A percentile compares a stretch with the other conserved stretches of the same genome.
These are phyloP conservation scores for Epinephelus cyanopodus DNA, from an alignment of 2,113 vertebrate species.

Conservation along the genomic window DNA sequence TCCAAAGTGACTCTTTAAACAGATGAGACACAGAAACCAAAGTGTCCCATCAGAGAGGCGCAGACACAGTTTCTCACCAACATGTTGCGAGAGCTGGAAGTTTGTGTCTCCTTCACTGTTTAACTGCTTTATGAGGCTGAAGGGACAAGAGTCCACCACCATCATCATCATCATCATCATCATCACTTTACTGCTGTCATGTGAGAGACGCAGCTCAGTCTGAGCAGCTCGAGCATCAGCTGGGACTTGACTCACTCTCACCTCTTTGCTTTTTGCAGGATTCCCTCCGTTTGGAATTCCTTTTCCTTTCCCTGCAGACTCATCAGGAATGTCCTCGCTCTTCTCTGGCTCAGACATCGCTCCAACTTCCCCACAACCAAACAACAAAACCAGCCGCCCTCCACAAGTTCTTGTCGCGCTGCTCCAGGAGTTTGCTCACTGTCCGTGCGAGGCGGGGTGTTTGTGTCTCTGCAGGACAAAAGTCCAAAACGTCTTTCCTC, in stretches of 20 bases:
- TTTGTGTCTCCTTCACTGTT: background rate
- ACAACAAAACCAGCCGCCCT: no score
- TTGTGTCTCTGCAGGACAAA: background rate
- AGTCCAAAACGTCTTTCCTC: background rate
- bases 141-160: constrained; percentile 39
- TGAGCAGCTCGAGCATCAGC: background rate
- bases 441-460: background rate
- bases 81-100: no score
- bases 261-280: constrained; percentile 57
- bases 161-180: no score
- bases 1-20: no score
- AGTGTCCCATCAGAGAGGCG: no score
- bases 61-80: no score
- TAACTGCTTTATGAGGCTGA: constrained; percentile 17
- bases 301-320: constrained; percentile 30
- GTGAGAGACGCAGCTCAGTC: constrained; percentile 9
- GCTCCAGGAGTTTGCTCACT: background rate
- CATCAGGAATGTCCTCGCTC: constrained; percentile 36
- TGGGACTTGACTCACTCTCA: constrained; percentile 21
- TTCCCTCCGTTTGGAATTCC: constrained; percentile 46
- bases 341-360: constrained; percentile 55
- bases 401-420: background rate
- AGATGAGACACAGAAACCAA: no score
- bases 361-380: background rate
- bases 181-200: constrained; percentile 40